Evolutionary conservation across 1,140 invertebrate genomes (phyloP), one percentile per base, ranked within the genome.

Genomic region (Drosophila tani): DNA sequence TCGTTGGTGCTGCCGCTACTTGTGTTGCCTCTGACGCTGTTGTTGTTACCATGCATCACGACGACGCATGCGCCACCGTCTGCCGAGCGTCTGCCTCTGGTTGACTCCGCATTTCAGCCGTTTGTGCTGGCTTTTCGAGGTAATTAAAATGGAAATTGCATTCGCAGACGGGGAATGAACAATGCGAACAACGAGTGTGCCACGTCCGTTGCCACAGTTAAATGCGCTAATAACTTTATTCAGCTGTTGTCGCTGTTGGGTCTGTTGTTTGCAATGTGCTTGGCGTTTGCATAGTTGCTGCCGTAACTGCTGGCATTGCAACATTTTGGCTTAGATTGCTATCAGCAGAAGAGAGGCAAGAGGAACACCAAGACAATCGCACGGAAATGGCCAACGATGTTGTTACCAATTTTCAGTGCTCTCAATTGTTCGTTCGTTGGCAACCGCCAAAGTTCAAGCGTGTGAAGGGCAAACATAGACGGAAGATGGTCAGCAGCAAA

Each of bases 141-240:
- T 90, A 90, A 90, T 90, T 90, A 90, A 90, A 90, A 88, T 88
- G 85, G 81, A 88, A 88, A 90, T 90, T 90, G 85, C 85, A 90
- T 90, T 90, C 81, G 62, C 82, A 85, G 59, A 69, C 80, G 70
- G 81, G 63, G 62, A 65, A 53, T 77, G 69, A 80, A 75, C 76
- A 67, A 69, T 76, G 51, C 56, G 53, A 40, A 32, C 35, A 55
- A 49, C 24, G 51, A 46, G 77, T 67, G 63, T 70, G 83, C 77
- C 68, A 51, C 73, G 66, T 82, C 73, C 73, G 77, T 80, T 83
- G 81, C 65, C 75, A 77, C 75, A 82, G 85, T 85, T 90, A 90
- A 90, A 79, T 85, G 85, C 86, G 86, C 85, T 90, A 90, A 90
- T 90, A 90, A 90, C 85, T 90, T 91, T 90, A 90, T 90, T 90